Conservation (phyloP, 1,140 invertebrate species). For the Penaeus vannamei region DNA sequence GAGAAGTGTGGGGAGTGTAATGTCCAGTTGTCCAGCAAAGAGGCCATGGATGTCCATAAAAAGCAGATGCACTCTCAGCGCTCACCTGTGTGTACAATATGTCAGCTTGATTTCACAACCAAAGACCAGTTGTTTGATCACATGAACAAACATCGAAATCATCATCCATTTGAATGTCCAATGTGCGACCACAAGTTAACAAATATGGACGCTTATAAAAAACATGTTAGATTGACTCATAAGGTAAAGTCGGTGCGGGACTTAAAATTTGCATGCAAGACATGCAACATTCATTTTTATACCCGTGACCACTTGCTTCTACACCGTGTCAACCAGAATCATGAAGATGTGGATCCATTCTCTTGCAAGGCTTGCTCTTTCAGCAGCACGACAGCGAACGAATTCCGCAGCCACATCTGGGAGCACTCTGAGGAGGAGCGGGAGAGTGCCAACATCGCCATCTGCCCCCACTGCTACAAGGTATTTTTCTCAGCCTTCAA, state of each 20-base stretch:
- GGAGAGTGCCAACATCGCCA: constrained; percentile 61
- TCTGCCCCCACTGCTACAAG: constrained; percentile 64
- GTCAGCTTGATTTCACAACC: constrained; percentile 60
- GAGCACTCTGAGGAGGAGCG: constrained; percentile 63
- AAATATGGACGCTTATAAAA: constrained; percentile 66
- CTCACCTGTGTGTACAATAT: constrained; percentile 56
- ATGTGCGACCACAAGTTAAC: constrained; percentile 56
- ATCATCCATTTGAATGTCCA: constrained; percentile 63
- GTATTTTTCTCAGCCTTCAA: constrained; percentile 65
- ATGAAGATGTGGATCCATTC: constrained; percentile 60
- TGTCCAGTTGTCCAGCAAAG: constrained; percentile 59
- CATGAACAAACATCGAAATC: constrained; percentile 65
- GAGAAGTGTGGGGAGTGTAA: constrained; percentile 64
- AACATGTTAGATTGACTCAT: constrained; percentile 65
- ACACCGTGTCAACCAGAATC: constrained; percentile 66
- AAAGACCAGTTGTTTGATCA: constrained; percentile 67
- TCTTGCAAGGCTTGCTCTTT: constrained; percentile 60
- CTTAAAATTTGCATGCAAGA: constrained; percentile 59
- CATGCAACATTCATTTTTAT: constrained; percentile 65
- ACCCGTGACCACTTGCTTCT: constrained; percentile 62
- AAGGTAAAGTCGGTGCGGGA: constrained; percentile 63
- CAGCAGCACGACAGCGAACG: constrained; percentile 46
- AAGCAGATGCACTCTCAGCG: constrained; percentile 59
- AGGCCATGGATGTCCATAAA: constrained; percentile 59
- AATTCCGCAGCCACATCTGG: constrained; percentile 59